Percentiles rank a stretch among this genome's conserved stretches.
Evolutionary conservation across 2,888 invertebrate genomes (phyloP).

Genomic region (Rotaria macrura): DNA sequence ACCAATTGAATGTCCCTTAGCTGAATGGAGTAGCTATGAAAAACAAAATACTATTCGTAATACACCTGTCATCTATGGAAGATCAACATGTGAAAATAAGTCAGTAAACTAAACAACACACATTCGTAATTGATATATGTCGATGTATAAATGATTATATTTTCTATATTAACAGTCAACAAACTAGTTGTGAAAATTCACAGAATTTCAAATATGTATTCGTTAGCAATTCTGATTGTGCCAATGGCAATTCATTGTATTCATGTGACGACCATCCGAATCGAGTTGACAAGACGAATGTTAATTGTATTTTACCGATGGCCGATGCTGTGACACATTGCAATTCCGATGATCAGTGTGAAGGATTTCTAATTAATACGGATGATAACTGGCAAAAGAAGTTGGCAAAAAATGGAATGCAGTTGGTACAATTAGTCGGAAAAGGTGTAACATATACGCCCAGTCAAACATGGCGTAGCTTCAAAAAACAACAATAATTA

Average conservation of each 20-base stretch:
- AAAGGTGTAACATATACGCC: neutral
- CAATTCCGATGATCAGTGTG: neutral
- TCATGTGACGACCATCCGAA: neutral
- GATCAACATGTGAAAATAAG: neutral
- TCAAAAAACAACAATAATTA: neutral
- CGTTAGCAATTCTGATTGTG: neutral
- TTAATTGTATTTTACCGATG: neutral
- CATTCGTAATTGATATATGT: too few species aligned
- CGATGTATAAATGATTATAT: too few species aligned
- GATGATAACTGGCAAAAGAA: neutral
- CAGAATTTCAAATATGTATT: neutral
- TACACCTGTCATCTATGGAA: neutral
- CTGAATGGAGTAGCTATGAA: neutral
- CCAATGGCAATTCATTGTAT: neutral
- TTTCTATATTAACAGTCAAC: too few species aligned
- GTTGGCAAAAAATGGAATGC: neutral
- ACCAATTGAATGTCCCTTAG: neutral
- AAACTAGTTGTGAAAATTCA: neutral
- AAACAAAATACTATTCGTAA: neutral
- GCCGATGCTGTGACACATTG: neutral
- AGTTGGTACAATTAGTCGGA: neutral
- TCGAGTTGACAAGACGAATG: neutral
- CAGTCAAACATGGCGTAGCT: neutral
- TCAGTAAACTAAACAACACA: neutral
- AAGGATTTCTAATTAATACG: neutral